These are phyloP conservation scores for Chlamydotis undulata DNA, from an alignment of 2,113 vertebrate genomes.

Conservation along the genomic window DNA sequence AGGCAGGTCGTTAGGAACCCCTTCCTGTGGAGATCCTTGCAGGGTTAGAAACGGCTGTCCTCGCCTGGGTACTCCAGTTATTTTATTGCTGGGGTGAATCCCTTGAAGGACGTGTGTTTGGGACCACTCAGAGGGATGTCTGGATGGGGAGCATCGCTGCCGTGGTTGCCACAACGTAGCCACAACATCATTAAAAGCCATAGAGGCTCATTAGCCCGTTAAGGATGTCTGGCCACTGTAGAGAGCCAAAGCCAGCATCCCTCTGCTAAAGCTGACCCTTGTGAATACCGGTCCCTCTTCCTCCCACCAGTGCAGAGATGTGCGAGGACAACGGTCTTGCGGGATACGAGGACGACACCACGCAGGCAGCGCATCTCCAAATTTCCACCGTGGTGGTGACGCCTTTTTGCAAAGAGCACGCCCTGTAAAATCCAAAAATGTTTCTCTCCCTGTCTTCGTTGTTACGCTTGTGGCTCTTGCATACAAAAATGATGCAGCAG, in stretches of 20 bases:
- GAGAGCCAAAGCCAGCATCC: background rate
- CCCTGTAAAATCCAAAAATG: background rate
- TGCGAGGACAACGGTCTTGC: rapidly evolving
- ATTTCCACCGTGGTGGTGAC: rapidly evolving
- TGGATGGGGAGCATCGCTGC: background rate
- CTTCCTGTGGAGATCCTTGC: background rate
- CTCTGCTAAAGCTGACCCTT: background rate
- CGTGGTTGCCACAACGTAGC: rapidly evolving
- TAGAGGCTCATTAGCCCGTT: background rate
- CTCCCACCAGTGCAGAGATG: no score
- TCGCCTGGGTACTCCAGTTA: rapidly evolving
- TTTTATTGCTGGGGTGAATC: background rate
- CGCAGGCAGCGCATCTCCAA: background rate
- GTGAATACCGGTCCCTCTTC: background rate
- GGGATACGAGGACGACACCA: background rate
- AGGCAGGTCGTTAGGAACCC: background rate
- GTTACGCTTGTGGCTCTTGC: rapidly evolving
- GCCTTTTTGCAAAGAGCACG: background rate
- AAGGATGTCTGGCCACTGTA: background rate
- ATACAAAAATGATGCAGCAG: background rate
- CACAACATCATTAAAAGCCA: background rate
- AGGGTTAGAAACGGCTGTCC: background rate
- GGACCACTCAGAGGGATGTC: background rate
- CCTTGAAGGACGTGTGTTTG: rapidly evolving
- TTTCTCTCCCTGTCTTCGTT: background rate